These are phyloP conservation scores for Centruroides sculpturatus DNA, from an alignment of 1,140 invertebrate genomes.

Conservation along the genomic window DNA sequence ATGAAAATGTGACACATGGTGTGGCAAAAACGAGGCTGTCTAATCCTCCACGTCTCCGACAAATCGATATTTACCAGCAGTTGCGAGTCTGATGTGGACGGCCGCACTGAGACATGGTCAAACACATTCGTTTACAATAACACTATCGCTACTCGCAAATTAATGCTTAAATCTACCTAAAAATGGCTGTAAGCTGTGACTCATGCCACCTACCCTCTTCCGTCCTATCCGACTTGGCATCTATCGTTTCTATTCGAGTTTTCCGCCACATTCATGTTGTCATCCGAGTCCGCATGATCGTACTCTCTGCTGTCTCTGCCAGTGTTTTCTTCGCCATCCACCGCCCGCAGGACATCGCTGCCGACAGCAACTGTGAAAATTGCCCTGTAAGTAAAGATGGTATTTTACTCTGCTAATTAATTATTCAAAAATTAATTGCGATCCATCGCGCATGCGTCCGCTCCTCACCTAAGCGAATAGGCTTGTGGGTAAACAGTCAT, in stretches of 20 bases:
- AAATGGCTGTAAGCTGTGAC: too few relatives aligned
- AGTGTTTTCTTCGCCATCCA: conserved; percentile 2
- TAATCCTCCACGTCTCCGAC: too few relatives aligned
- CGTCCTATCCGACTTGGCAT: too few relatives aligned
- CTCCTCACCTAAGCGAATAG: not conserved
- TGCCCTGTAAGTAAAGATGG: conserved; percentile 12
- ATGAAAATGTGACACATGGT: conserved; percentile 17
- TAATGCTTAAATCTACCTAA: too few relatives aligned
- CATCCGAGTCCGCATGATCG: not conserved
- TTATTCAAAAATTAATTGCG: conserved; percentile 17
- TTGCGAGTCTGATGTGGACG: too few relatives aligned
- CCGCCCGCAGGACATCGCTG: not conserved
- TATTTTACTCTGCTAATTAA: conserved; percentile 16
- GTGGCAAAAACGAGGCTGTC: conserved; percentile 2
- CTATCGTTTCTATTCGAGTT: too few relatives aligned
- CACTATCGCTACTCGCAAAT: too few relatives aligned
- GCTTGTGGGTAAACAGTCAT: conserved; percentile 7
- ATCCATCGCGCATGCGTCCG: conserved; percentile 9
- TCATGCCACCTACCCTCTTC: too few relatives aligned
- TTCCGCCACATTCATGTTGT: too few relatives aligned
- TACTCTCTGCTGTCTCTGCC: not conserved
- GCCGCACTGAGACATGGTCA: too few relatives aligned
- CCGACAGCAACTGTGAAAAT: conserved; percentile 12
- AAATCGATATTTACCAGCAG: too few relatives aligned
- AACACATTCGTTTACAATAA: too few relatives aligned